These are phyloP conservation scores for Caerostris extrusa DNA, from an alignment of 1,140 invertebrate species.

Conservation along the genomic window DNA sequence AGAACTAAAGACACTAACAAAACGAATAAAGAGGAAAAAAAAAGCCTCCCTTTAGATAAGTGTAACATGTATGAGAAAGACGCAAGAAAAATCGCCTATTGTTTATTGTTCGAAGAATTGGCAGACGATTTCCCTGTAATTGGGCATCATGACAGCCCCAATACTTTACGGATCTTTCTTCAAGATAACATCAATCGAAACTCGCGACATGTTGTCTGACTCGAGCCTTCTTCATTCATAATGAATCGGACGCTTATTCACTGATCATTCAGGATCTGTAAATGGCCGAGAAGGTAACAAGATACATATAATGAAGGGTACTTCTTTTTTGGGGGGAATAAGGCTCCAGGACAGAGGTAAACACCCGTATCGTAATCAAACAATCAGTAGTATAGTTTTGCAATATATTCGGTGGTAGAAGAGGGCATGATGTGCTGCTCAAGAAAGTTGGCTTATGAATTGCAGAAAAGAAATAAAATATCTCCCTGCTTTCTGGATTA, in stretches of 20 bases:
- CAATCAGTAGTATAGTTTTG: not conserved
- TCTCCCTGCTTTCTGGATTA: too few species aligned
- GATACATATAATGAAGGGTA: not conserved
- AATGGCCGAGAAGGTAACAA: slow-evolving; percentile 18
- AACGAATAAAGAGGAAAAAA: too few species aligned
- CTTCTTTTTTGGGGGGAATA: slow-evolving; percentile 6
- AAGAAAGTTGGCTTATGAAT: not conserved
- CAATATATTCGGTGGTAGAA: not conserved
- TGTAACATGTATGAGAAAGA: not conserved
- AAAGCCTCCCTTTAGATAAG: not conserved
- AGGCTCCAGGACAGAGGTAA: not conserved
- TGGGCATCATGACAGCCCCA: slow-evolving; percentile 34
- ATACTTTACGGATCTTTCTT: not conserved
- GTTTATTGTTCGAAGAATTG: slow-evolving; percentile 21
- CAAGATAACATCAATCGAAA: slow-evolving; percentile 32
- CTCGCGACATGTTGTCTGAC: slow-evolving; percentile 13
- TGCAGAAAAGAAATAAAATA: too few species aligned
- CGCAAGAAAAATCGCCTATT: not conserved
- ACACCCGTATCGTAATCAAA: not conserved
- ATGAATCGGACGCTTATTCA: slow-evolving; percentile 19
- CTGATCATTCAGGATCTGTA: slow-evolving; percentile 34
- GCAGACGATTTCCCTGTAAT: slow-evolving; percentile 16
- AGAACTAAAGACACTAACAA: too few species aligned
- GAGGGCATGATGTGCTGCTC: not conserved
- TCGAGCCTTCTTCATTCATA: slow-evolving; percentile 47